Percentiles rank a stretch among this genome's conserved stretches.
phyloP scores from a whole-genome alignment of 2,113 vertebrate species.

The Lota lota region DNA sequence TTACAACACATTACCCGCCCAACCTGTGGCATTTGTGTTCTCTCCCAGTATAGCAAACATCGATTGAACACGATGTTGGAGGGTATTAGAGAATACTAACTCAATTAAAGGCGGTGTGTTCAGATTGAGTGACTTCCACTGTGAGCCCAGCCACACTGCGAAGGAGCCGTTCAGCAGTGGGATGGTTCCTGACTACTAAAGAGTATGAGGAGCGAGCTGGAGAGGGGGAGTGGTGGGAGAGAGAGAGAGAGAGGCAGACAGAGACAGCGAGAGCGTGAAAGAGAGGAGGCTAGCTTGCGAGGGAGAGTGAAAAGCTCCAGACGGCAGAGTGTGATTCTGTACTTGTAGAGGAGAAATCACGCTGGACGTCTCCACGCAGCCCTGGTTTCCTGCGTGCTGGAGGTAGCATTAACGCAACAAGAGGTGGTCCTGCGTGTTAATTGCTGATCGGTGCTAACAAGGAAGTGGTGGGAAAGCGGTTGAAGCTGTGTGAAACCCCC shows the following conservation, averaged over 20 bases:
- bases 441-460: conserved; percentile 61
- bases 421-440: conserved; percentile 56
- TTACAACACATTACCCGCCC: conserved; percentile 21
- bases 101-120: conserved; percentile 47
- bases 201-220: conserved; percentile 60
- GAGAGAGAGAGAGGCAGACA: conserved; percentile 23
- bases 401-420: conserved; percentile 55
- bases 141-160: conserved; percentile 64
- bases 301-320: conserved; percentile 61
- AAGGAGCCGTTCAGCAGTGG: conserved; percentile 78
- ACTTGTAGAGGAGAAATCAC: conserved; percentile 63
- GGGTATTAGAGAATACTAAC: conserved; percentile 36
- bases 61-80: conserved; percentile 19
- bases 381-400: conserved; percentile 32
- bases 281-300: conserved; percentile 47
- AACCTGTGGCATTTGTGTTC: conserved; percentile 50
- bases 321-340: conserved; percentile 73
- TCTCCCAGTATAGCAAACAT: conserved; percentile 1
- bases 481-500: conserved; percentile 54
- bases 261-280: conserved; percentile 53
- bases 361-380: conserved; percentile 54
- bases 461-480: conserved; percentile 52
- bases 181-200: conserved; percentile 85
- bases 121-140: conserved; percentile 61
- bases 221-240: conserved; percentile 48